Evolutionary conservation across 2,113 vertebrate genomes (phyloP).

Genomic region (Microcebus jonahi): DNA sequence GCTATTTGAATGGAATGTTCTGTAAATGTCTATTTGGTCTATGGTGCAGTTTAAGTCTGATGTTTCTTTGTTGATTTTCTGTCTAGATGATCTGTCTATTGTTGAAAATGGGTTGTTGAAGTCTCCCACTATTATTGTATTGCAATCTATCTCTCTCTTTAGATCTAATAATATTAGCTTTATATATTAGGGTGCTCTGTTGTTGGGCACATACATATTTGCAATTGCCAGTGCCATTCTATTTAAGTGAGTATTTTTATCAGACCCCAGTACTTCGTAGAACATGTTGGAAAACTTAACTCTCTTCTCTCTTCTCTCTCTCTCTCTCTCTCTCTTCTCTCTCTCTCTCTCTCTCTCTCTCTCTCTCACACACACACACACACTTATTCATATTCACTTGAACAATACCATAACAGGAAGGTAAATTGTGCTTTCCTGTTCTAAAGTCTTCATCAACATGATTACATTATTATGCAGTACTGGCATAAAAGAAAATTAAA

Average conservation of each 20-base stretch:
- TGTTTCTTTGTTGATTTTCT: not conserved
- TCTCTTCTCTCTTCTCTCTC: not conserved
- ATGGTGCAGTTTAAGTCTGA: not conserved
- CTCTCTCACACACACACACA: not conserved
- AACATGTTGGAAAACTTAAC: not conserved
- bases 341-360: too few species aligned
- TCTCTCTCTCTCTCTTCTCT: not conserved
- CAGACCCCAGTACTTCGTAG: not conserved
- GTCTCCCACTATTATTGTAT: not conserved
- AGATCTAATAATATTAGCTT: not conserved
- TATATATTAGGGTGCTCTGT: not conserved
- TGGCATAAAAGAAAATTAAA: slow-evolving; percentile 14
- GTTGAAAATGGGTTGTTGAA: not conserved
- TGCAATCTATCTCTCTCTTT: not conserved
- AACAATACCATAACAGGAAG: not conserved
- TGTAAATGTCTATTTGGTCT: not conserved
- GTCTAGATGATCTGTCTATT: not conserved
- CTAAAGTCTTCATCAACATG: slow-evolving; percentile 14
- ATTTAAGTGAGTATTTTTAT: not conserved
- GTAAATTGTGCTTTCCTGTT: not conserved
- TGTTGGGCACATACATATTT: not conserved
- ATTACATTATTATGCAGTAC: slow-evolving; percentile 25
- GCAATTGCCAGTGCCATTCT: not conserved
- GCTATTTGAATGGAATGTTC: not conserved
- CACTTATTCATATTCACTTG: not conserved